phyloP scores from a whole-genome alignment of 2,797 vertebrate species.

The Neosilurus mollespiculum region DNA sequence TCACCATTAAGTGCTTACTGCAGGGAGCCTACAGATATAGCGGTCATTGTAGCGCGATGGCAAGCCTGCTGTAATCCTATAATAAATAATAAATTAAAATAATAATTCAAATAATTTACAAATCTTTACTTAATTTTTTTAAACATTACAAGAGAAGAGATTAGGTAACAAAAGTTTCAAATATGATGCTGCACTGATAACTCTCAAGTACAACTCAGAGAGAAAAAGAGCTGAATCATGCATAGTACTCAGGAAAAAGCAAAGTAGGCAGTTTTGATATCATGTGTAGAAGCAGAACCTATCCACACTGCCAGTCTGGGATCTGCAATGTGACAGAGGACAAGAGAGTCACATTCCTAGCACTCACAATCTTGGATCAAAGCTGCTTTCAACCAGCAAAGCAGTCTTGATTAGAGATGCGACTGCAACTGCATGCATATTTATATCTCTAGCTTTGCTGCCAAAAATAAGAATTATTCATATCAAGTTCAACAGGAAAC shows the following conservation, averaged over 20 bases:
- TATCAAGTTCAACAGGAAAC: constrained; percentile 38
- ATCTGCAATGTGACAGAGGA: constrained; percentile 28
- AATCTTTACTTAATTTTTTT: background rate
- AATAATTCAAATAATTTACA: background rate
- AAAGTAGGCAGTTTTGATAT: constrained; percentile 35
- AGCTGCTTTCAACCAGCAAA: background rate
- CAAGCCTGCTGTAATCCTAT: constrained; percentile 53
- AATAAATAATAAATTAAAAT: too few relatives aligned
- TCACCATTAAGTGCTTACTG: constrained; percentile 64
- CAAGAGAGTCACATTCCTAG: constrained; percentile 42
- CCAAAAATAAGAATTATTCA: constrained; percentile 24
- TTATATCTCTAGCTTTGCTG: constrained; percentile 6
- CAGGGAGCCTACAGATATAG: constrained; percentile 52
- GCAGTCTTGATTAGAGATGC: background rate
- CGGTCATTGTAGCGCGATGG: constrained; percentile 56
- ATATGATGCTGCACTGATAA: background rate
- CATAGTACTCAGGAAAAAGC: constrained; percentile 25
- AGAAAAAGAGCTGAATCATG: constrained; percentile 36
- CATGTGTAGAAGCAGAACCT: constrained; percentile 35
- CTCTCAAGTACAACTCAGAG: background rate
- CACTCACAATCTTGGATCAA: constrained; percentile 13
- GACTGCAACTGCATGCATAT: background rate
- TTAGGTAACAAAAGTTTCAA: background rate
- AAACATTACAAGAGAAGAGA: background rate
- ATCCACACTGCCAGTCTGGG: constrained; percentile 16